A percentile compares a stretch with the other conserved stretches of the same genome.
phyloP scores from a whole-genome alignment of 2,113 vertebrate genomes.

The Lates calcarifer region DNA sequence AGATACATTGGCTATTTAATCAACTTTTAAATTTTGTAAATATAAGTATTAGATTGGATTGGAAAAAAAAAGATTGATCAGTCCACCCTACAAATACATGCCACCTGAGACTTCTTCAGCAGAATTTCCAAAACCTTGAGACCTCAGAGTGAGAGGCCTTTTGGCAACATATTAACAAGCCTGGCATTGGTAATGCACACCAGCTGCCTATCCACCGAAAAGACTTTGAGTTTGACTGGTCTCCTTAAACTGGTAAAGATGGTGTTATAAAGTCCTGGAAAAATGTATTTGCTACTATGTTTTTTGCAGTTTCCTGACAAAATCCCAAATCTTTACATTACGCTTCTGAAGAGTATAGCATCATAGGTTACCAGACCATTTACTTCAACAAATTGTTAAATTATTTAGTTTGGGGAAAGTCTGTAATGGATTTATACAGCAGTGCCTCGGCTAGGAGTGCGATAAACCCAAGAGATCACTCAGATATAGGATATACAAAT shows the following conservation, averaged over 20 bases:
- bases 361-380: neutral
- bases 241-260: neutral
- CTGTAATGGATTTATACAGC: conserved; percentile 16
- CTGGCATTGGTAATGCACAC: neutral
- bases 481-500: neutral
- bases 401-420: neutral
- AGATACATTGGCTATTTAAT: neutral
- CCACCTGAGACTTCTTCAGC: conserved; percentile 1
- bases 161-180: conserved; percentile 22
- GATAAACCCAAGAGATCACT: conserved; percentile 4
- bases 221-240: neutral
- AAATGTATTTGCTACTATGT: neutral
- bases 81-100: neutral
- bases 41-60: neutral
- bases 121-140: neutral
- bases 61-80: neutral
- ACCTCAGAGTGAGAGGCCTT: conserved; percentile 3
- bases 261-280: neutral
- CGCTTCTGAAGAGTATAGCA: neutral
- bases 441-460: neutral
- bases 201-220: conserved; percentile 1
- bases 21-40: neutral
- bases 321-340: neutral
- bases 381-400: neutral
- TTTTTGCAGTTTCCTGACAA: neutral